phyloP scores from a whole-genome alignment of 2,888 invertebrate species.

The Limnephilus auricula region DNA sequence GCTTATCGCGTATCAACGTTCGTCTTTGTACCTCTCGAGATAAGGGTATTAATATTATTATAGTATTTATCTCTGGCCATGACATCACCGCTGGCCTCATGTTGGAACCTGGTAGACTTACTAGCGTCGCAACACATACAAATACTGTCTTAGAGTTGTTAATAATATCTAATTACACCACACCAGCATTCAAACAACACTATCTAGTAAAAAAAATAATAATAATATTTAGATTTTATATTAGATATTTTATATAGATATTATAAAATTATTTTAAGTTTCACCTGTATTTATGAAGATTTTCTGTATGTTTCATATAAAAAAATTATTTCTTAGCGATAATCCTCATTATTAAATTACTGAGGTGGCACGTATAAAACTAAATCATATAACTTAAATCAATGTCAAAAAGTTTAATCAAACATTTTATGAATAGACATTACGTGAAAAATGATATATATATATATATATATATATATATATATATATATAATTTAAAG shows the following conservation, averaged over 20 bases:
- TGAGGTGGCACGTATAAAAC: neutral
- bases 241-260: too few relatives aligned
- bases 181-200: neutral
- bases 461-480: too few relatives aligned
- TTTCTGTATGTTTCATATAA: neutral
- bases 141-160: neutral
- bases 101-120: constrained; percentile 37
- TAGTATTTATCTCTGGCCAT: constrained; percentile 29
- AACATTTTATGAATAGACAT: neutral
- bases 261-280: neutral
- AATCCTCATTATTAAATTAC: neutral
- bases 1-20: constrained; percentile 27
- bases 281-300: neutral
- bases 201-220: neutral
- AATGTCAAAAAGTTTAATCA: neutral
- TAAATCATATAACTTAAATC: neutral
- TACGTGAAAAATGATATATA: too few relatives aligned
- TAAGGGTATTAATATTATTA: constrained; percentile 34
- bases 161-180: neutral
- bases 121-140: constrained; percentile 35
- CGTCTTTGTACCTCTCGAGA: constrained; percentile 21
- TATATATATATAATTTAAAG: too few relatives aligned
- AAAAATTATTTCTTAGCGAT: neutral
- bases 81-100: constrained; percentile 38
- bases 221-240: neutral